Evolutionary conservation across 2,888 invertebrate genomes (phyloP), one percentile per base, ranked within the genome.

Genomic region (Thymelicus acteon): DNA sequence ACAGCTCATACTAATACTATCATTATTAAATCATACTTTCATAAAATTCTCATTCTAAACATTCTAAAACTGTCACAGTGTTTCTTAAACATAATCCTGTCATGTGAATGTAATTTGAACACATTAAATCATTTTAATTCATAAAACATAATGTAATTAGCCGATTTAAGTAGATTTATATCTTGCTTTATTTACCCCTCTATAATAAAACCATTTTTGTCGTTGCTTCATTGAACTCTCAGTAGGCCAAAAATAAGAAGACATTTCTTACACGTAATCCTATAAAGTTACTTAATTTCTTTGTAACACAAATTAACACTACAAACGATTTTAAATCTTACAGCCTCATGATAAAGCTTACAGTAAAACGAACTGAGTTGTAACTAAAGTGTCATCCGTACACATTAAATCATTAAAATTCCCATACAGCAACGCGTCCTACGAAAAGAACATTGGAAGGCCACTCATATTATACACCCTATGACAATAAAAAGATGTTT

Each of bases 401-500:
- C 85, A 82, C 85, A 83, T 83, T 82, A 82, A 79, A 80, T 82
- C 83, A 89, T 88, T 87, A 79, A 83, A 82, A 88, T 89, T 90
- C 90, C 85, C 90, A 90, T 90, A 90, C 82, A 83, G 75, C 75
- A 78, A 62, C 79, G 74, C 76, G 76, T 24, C 48, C 48, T 66
- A 69, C 74, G 76, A 80, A 75, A 83, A 78, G 82, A 83, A 78
- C 78, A 78, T 71, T 73, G 72, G 64, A 67, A 48, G 76, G 72
- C 71, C 80, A 79, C 77, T 76, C 80, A 89, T 89, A 85, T 84
- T 86, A 88, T 85, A 89, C 90, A 89, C 86, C 88, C 88, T 81
- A 82, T 80, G 74, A 77, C 73, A 81, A 77, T 80, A 85, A 78
- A 85, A 83, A 81, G 78, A 81, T 79, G 81, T 82, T 86, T 82